Evolutionary conservation across 2,113 vertebrate genomes (phyloP).

Genomic region (Eublepharis macularius): DNA sequence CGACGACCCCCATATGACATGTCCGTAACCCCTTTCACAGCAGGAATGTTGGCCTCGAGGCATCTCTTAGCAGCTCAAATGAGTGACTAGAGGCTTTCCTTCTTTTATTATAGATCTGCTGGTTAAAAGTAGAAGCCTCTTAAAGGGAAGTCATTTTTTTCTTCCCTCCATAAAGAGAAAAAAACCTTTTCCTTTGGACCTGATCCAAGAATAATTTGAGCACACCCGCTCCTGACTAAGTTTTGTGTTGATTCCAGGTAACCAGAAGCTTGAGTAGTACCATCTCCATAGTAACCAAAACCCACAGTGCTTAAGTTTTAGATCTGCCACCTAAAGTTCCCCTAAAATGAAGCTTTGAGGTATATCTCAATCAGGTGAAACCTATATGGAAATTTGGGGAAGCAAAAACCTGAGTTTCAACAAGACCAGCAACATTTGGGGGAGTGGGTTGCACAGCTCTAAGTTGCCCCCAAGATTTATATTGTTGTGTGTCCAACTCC

Average conservation of each 20-base stretch:
- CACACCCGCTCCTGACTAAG: neutral
- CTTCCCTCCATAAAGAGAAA: neutral
- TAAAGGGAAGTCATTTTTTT: constrained; percentile 52
- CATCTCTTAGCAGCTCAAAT: constrained; percentile 61
- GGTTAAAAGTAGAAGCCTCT: constrained; percentile 59
- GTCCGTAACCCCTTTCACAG: constrained; percentile 63
- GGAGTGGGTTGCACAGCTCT: neutral
- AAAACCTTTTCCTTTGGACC: constrained; percentile 45
- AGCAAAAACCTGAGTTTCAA: neutral
- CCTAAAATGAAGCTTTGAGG: neutral
- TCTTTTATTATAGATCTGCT: constrained; percentile 69
- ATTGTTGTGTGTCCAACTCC: too few relatives aligned
- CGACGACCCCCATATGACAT: constrained; percentile 66
- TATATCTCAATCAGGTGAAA: neutral
- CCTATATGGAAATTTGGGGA: neutral
- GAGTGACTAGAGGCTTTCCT: constrained; percentile 70
- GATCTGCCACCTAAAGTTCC: neutral
- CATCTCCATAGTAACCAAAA: neutral
- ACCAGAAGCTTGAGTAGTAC: neutral
- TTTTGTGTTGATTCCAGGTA: neutral
- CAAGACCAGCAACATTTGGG: neutral
- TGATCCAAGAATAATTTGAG: constrained; percentile 28
- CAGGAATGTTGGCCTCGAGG: constrained; percentile 67
- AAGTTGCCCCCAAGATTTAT: neutral
- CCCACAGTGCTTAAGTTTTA: neutral